Evolutionary conservation across 35 echinoderm and acorn worm genomes (phyloP).

Genomic region (Heliocidaris tuberculata): DNA sequence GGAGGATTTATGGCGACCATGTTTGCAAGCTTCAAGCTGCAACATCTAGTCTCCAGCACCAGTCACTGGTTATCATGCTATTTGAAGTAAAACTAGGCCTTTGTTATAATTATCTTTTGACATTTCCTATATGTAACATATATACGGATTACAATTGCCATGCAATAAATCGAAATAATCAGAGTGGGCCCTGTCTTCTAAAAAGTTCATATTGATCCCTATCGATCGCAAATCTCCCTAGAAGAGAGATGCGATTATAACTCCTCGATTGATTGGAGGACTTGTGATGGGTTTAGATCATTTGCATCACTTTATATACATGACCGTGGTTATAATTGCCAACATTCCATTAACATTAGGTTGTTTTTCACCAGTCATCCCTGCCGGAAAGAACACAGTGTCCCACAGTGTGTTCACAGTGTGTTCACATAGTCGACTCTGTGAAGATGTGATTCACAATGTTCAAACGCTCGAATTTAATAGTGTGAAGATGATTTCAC

Average conservation of each 20-base stretch:
- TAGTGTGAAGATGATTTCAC: no score
- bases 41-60: not conserved
- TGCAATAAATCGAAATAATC: not conserved
- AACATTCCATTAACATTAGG: no score
- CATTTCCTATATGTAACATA: not conserved
- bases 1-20: constrained; percentile 15
- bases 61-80: not conserved
- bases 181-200: not conserved
- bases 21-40: constrained; percentile 25
- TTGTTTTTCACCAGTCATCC: no score
- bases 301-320: not conserved
- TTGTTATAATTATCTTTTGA: not conserved
- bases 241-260: no score
- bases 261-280: not conserved
- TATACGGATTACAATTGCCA: no score
- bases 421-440: no score
- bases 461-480: no score
- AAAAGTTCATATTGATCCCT: not conserved
- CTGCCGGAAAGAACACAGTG: no score
- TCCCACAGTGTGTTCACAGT: no score
- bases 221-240: no score
- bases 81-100: not conserved
- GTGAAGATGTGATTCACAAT: no score
- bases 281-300: not conserved
- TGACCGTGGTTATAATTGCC: not conserved